Percentiles rank a stretch among this genome's conserved stretches.
phyloP scores from a whole-genome alignment of 1,140 invertebrate genomes.

The Micrasema longulum region DNA sequence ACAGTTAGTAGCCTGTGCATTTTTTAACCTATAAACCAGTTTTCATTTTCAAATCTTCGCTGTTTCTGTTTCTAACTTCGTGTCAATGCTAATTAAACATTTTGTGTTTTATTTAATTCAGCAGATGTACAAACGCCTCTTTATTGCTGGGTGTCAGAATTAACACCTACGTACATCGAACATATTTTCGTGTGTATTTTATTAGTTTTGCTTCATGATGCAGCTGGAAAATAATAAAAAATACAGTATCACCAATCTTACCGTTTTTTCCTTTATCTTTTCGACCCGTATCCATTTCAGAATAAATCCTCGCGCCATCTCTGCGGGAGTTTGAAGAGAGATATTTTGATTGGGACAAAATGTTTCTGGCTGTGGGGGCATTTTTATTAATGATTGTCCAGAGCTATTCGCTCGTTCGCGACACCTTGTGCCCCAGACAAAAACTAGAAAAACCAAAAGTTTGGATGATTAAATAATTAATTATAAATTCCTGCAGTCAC shows the following conservation, averaged over 20 bases:
- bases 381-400: slow-evolving; percentile 24
- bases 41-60: too few relatives aligned
- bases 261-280: slow-evolving; percentile 17
- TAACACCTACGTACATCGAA: slow-evolving; percentile 12
- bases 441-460: too few relatives aligned
- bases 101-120: slow-evolving; percentile 2
- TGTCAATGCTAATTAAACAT: too few relatives aligned
- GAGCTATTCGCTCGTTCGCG: slow-evolving; percentile 5
- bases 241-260: slow-evolving; percentile 16
- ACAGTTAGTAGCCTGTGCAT: too few relatives aligned
- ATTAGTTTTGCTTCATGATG: slow-evolving; percentile 22
- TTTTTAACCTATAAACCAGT: too few relatives aligned
- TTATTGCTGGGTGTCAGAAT: slow-evolving; percentile 14
- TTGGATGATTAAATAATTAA: too few relatives aligned
- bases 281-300: slow-evolving; percentile 30
- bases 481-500: too few relatives aligned
- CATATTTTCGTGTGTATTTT: slow-evolving; percentile 21
- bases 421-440: not conserved
- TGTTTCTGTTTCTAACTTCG: too few relatives aligned
- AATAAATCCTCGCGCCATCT: slow-evolving; percentile 5
- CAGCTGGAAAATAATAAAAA: slow-evolving; percentile 24
- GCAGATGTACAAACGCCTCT: slow-evolving; percentile 27
- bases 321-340: slow-evolving; percentile 13
- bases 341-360: slow-evolving; percentile 10
- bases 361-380: not conserved